Base-by-base conservation (phyloP, 2,888 invertebrate genomes). In the Cordilura impudica region DNA sequence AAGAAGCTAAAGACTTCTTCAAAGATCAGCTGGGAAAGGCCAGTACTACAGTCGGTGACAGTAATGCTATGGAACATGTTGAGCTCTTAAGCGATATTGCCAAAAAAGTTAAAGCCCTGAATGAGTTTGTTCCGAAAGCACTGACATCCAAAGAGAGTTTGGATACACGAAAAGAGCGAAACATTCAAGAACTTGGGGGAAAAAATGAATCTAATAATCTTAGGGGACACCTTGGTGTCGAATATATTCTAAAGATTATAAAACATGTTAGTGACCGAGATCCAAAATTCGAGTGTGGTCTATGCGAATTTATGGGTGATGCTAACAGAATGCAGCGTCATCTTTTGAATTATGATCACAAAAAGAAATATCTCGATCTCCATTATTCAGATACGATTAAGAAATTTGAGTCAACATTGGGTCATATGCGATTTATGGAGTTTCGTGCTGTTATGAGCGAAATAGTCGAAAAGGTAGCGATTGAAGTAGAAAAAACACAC, bases 251-350 rank as follows among this genome's bases (percentile, higher is more conserved):
- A 66, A 95, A 95, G 89, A 90, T 95, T 82, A 90, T 92, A 18
- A 92, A 93, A 67, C 92, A 93, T 85, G 90, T 93, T 84, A 89
- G 91, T 43, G 92, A 93, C 83, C 91, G 92, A 85, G 94, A 94
- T 88, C 94, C 94, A 0, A 90, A 91, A 73, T 95, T 95, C 89
- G 91, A 94, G 73, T 95, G 95, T 89, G 92, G 93, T 83, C 90
- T 95, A 73, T 95, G 95, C 88, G 92, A 92, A 85, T 94, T 94
- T 89, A 93, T 93, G 82, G 39, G 78, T 1, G 58, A 94, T 86
- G 94, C 94, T 49, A 91, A 93, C 60, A 94, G 94, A 82, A 94
- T 95, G 85, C 91, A 95, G 89, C 93, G 94, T 82, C 95, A 95
- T 88, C 90, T 95, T 6, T 51, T 78, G 6, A 70, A 66, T 19